Conservation (phyloP, 1,140 invertebrate species). For the Zaprionus taronus region DNA sequence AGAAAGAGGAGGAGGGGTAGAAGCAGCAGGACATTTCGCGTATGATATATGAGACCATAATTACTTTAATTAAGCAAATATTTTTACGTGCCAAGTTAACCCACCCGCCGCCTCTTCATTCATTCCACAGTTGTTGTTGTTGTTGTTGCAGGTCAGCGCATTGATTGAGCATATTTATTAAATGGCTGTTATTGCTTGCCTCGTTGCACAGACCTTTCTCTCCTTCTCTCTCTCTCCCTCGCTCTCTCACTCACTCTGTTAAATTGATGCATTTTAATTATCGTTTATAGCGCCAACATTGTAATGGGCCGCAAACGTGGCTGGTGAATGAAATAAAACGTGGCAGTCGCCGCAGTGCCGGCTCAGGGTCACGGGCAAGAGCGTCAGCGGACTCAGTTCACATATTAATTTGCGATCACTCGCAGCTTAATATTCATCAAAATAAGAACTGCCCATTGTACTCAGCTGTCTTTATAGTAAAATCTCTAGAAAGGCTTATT, state of each 20-base stretch:
- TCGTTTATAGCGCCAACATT: conserved; percentile 56
- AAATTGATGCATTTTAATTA: conserved; percentile 80
- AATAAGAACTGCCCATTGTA: no score
- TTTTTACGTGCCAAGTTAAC: conserved; percentile 64
- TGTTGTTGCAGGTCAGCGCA: conserved; percentile 44
- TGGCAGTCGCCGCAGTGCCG: not conserved
- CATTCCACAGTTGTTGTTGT: conserved; percentile 2
- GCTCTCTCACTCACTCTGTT: conserved; percentile 27
- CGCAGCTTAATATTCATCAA: not conserved
- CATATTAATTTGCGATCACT: not conserved
- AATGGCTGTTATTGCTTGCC: conserved; percentile 70
- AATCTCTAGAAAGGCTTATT: no score
- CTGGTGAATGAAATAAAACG: not conserved
- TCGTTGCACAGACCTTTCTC: conserved; percentile 9
- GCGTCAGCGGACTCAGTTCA: not conserved
- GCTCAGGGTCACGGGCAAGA: not conserved
- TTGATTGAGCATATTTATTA: conserved; percentile 81
- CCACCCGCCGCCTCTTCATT: not conserved
- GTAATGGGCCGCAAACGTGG: conserved; percentile 8
- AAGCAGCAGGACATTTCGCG: conserved; percentile 16
- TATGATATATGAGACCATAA: conserved; percentile 81
- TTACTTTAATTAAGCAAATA: conserved; percentile 83
- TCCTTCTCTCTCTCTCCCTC: not conserved
- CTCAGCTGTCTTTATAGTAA: no score
- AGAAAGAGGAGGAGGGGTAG: not conserved